Evolutionary conservation across 2,113 vertebrate species (phyloP).

Genomic region (Malurus cyaneus): DNA sequence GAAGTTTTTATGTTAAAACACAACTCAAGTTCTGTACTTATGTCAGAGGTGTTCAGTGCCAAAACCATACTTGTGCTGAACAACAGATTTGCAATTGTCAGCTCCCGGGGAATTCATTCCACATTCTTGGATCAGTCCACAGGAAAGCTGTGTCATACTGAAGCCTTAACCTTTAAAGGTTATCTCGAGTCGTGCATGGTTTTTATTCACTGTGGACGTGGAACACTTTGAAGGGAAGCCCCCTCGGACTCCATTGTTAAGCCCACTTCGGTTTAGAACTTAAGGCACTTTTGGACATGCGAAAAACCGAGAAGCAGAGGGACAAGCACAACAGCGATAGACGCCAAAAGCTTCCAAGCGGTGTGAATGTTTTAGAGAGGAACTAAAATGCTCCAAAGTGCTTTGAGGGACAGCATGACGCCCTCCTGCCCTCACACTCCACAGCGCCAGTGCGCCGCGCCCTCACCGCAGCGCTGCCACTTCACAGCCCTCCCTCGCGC

Average conservation of each 20-base stretch:
- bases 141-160: background rate
- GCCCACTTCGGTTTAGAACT: background rate
- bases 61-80: background rate
- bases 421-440: background rate
- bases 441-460: fast-evolving
- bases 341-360: no score
- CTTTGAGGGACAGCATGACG: background rate
- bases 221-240: background rate
- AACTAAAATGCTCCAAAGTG: background rate
- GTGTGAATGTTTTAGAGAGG: background rate
- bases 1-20: background rate
- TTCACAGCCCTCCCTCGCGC: background rate
- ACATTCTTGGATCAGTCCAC: background rate
- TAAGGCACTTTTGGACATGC: background rate
- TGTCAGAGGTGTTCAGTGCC: background rate
- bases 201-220: background rate
- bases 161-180: background rate
- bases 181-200: background rate
- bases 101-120: background rate
- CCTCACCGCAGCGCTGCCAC: background rate
- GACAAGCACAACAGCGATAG: background rate
- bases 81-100: background rate
- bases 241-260: background rate
- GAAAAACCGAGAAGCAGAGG: no score
- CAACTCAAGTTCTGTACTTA: background rate